A percentile compares a stretch with the other conserved stretches of the same genome.
Evolutionary conservation across 2,113 vertebrate genomes (phyloP).

Genomic region (Bubalus kerabau): DNA sequence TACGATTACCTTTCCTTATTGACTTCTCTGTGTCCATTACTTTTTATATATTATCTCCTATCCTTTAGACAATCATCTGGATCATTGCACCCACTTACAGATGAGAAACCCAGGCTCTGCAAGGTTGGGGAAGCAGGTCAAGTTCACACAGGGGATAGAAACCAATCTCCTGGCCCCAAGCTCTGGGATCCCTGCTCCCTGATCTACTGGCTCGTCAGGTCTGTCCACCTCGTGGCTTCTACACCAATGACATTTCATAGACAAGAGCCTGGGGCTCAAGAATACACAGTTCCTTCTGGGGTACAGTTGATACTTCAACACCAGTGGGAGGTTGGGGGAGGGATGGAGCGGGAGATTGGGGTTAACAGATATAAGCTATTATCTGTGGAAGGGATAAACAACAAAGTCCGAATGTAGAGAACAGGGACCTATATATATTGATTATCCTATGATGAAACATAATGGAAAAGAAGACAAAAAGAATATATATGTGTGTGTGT

Average conservation of each 20-base stretch:
- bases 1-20: no score
- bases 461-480: background rate
- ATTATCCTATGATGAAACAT: background rate
- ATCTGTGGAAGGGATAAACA: background rate
- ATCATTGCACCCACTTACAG: background rate
- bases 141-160: background rate
- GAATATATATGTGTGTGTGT: background rate
- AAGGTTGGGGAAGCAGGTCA: background rate
- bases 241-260: background rate
- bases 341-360: background rate
- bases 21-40: background rate
- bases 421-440: background rate
- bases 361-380: background rate
- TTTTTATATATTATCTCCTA: background rate
- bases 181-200: background rate
- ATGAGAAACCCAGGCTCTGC: no score
- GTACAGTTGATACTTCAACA: background rate
- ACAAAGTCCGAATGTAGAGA: background rate
- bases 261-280: background rate
- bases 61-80: background rate
- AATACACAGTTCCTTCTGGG: background rate
- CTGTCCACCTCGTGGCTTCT: background rate
- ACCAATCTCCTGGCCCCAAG: background rate
- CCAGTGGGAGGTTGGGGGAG: background rate
- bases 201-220: background rate